Evolutionary conservation across 2,797 vertebrate genomes (phyloP), one percentile per base, ranked within the genome.

Genomic region (Rallus crepitans): DNA sequence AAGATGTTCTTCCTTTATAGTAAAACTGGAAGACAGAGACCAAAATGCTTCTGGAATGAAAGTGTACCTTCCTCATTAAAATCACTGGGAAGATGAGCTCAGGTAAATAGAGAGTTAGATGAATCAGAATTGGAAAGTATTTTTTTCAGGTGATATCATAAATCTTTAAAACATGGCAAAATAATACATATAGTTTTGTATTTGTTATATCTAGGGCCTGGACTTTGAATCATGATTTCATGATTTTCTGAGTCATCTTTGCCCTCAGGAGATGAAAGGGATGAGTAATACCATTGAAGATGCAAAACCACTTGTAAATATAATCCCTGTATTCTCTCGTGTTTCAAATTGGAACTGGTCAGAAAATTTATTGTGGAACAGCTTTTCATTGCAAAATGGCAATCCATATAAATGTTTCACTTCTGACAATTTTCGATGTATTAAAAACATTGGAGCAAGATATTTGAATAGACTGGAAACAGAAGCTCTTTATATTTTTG

Each of bases 191-290:
- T 17, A 61, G 75, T 82, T 30, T 33, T 81, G 6, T 63, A 70
- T 86, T 85, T 87, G 13, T 89, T 65, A 12, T 72, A 59, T 64
- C n/a, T 81, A 37, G 25, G 27, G 18, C 27, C 42, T 80, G 23
- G 30, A 61, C 39, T 82, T 96, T 87, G 42, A 76, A 1, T 76
- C 35, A n/a, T 76, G n/a, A 47, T 93, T 94, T 76, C n/a, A n/a
- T 76, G n/a, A 47, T 93, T 94, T 91, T 88, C 66, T 79, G 80
- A 95, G 42, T 84, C 63, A 73, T 94, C 63, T 40, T 79, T 88
- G 39, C 77, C 68, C 76, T 86, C 59, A 70, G 37, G 70, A 94
- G 66, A 76, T 84, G 52, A 87, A 94, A 88, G 31, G 42, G 28
- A 59, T 79, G 93, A 90, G 37, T 79, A 87, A 88, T 60, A 37